phyloP scores from a whole-genome alignment of 2,113 vertebrate genomes.

The Pterocles gutturalis region DNA sequence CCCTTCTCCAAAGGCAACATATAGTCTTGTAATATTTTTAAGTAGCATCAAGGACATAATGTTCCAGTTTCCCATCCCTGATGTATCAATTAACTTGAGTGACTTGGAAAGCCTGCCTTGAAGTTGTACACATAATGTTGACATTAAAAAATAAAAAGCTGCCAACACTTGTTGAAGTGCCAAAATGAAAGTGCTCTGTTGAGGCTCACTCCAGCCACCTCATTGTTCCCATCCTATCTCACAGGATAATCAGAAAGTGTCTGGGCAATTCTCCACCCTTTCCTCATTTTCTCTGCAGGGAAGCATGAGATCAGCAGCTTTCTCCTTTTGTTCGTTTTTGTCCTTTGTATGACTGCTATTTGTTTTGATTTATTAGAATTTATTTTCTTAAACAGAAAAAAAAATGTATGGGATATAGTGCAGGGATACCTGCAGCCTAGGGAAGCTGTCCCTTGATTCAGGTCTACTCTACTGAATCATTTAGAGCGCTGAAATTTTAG shows the following conservation, averaged over 20 bases:
- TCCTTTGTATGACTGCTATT: not conserved
- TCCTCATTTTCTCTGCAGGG: conserved; percentile 36
- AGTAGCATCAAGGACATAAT: not conserved
- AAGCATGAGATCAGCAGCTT: conserved; percentile 52
- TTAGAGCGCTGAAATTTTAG: not conserved
- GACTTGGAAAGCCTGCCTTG: conserved; percentile 38
- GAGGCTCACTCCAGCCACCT: not conserved
- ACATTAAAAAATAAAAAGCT: conserved; percentile 18
- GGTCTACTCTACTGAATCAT: not conserved
- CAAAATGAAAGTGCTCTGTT: conserved; percentile 41
- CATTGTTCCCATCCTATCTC: conserved; percentile 48
- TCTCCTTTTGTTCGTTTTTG: conserved; percentile 27
- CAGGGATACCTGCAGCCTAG: not conserved
- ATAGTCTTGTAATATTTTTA: not conserved
- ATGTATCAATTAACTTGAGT: conserved; percentile 52
- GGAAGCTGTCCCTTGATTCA: not conserved
- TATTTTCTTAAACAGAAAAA: not conserved
- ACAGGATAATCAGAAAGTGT: conserved; percentile 34
- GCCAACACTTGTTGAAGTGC: conserved; percentile 34
- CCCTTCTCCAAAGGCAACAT: not conserved
- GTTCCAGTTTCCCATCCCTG: not conserved
- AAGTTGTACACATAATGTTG: not conserved
- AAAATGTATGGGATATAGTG: not conserved
- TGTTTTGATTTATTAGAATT: conserved; percentile 7
- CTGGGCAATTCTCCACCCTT: conserved; percentile 18